A percentile compares a stretch with the other conserved stretches of the same genome.
Conservation (phyloP, 1,140 invertebrate genomes). For the Caerostris extrusa region DNA sequence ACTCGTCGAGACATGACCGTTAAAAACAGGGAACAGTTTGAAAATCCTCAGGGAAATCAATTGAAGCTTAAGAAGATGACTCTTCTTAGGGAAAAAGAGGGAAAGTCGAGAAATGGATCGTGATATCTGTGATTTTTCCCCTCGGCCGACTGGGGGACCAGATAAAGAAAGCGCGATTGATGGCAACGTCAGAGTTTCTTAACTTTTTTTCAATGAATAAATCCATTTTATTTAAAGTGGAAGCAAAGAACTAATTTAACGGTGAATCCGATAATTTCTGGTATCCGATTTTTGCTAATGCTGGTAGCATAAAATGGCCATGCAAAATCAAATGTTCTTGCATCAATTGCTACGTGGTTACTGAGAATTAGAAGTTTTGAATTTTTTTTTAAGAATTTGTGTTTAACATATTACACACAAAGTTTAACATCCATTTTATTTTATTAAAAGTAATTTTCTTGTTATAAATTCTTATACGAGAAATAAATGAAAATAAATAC, state of each 20-base stretch:
- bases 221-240: not conserved
- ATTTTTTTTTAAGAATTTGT: not conserved
- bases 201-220: not conserved
- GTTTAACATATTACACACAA: no score
- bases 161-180: constrained; percentile 15
- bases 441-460: no score
- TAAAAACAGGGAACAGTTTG: not conserved
- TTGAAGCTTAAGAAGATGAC: constrained; percentile 9
- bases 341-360: not conserved
- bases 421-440: no score
- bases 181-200: not conserved
- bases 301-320: not conserved
- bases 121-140: not conserved
- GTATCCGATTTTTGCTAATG: not conserved
- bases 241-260: not conserved
- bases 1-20: not conserved
- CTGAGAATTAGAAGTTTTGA: not conserved
- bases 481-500: no score
- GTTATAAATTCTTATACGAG: no score
- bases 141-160: not conserved
- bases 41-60: constrained; percentile 10
- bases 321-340: not conserved
- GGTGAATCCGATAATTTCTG: not conserved
- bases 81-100: not conserved
- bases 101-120: not conserved